phyloP scores from a whole-genome alignment of 2,888 invertebrate genomes.

The Gerris lacustris region DNA sequence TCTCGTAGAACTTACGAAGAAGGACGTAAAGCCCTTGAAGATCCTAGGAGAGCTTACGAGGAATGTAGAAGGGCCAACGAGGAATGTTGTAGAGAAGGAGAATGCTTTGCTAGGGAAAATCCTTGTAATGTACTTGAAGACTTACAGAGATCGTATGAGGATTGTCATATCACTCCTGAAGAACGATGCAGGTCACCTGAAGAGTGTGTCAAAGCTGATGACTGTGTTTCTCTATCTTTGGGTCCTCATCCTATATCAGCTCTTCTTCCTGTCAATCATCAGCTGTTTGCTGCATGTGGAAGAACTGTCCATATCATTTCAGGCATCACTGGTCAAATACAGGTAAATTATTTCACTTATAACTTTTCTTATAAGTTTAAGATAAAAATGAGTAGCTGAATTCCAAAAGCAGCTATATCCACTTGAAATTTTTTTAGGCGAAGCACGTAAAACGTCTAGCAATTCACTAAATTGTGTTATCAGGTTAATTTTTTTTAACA shows the following conservation, averaged over 20 bases:
- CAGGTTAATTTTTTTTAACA: no score
- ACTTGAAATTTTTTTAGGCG: no score
- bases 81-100: not conserved
- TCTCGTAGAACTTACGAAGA: not conserved
- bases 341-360: constrained; percentile 35
- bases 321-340: constrained; percentile 63
- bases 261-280: constrained; percentile 69
- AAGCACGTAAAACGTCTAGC: no score
- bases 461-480: no score
- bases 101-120: not conserved
- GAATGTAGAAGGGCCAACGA: not conserved
- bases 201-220: not conserved
- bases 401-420: no score
- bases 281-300: constrained; percentile 75
- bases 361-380: not conserved
- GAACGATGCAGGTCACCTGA: not conserved
- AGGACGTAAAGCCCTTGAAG: not conserved
- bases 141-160: not conserved
- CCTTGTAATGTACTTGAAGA: not conserved
- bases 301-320: constrained; percentile 72
- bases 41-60: not conserved
- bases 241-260: constrained; percentile 59
- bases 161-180: not conserved
- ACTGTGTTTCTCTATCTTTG: constrained; percentile 41
- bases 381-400: no score